Conservation (phyloP, 2,113 vertebrate species). For the Columba livia region DNA sequence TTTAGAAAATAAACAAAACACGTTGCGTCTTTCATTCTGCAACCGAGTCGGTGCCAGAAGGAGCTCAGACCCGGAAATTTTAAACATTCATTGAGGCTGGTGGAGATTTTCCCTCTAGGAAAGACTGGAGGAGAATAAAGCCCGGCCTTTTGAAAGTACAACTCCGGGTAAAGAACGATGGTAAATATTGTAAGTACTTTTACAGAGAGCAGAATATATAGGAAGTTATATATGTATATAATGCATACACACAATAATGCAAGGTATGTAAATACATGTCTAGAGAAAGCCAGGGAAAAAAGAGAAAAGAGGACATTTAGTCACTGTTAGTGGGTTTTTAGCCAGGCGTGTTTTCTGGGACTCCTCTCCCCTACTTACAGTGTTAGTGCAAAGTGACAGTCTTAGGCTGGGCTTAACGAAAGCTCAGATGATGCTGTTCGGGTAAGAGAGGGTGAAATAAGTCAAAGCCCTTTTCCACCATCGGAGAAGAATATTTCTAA, state of each 20-base stretch:
- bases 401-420: not conserved
- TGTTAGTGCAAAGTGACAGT: not conserved
- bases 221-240: accelerated
- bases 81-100: not conserved
- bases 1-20: constrained; percentile 15
- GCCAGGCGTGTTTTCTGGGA: not conserved
- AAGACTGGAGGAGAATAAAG: not conserved
- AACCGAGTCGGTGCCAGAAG: not conserved
- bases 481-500: not conserved
- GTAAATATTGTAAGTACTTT: not conserved
- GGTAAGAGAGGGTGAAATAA: not conserved
- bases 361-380: not conserved
- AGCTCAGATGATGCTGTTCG: not conserved
- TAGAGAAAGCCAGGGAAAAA: too few species aligned
- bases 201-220: accelerated
- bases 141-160: not conserved
- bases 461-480: not conserved
- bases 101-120: not conserved
- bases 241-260: accelerated
- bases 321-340: not conserved
- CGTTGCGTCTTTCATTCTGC: not conserved
- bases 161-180: not conserved
- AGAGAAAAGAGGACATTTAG: not conserved
- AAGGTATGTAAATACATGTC: not conserved
- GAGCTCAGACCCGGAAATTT: not conserved